These are phyloP conservation scores for Diaperis boleti DNA, from an alignment of 2,888 invertebrate genomes.

Conservation along the genomic window DNA sequence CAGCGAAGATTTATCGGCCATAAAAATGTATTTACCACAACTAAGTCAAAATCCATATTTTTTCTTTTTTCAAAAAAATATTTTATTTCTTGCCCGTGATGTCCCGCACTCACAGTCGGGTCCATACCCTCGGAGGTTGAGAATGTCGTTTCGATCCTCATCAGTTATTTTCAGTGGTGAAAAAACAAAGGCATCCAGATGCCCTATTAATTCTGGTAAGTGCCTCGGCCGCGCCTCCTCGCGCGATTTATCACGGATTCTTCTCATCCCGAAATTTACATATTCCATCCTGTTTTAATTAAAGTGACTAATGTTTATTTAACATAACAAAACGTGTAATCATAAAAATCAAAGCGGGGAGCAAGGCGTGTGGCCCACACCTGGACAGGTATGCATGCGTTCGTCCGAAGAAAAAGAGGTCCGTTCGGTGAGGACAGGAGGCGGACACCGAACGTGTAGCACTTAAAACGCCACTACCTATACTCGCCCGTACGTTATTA, in stretches of 20 bases:
- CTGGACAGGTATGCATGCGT: constrained; percentile 53
- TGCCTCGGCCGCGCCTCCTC: constrained; percentile 58
- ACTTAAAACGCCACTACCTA: constrained; percentile 43
- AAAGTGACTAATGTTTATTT: constrained; percentile 66
- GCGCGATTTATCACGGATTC: constrained; percentile 50
- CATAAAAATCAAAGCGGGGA: constrained; percentile 62
- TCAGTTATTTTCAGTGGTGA: background rate
- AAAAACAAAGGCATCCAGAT: background rate
- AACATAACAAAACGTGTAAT: constrained; percentile 66
- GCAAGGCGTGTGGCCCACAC: constrained; percentile 62
- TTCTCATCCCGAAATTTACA: constrained; percentile 56
- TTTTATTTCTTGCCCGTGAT: no score
- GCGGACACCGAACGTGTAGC: constrained; percentile 47
- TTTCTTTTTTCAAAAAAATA: no score
- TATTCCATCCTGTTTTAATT: constrained; percentile 63
- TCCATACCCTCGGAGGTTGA: no score
- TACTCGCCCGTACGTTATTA: constrained; percentile 26
- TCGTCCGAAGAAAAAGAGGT: background rate
- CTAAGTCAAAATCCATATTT: no score
- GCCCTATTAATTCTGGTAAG: constrained; percentile 44
- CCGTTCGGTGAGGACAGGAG: constrained; percentile 54
- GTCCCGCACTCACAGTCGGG: no score
- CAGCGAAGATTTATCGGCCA: no score
- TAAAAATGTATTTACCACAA: no score
- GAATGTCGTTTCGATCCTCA: no score